phyloP scores from a whole-genome alignment of 2,888 invertebrate genomes.

The Celastrina argiolus region DNA sequence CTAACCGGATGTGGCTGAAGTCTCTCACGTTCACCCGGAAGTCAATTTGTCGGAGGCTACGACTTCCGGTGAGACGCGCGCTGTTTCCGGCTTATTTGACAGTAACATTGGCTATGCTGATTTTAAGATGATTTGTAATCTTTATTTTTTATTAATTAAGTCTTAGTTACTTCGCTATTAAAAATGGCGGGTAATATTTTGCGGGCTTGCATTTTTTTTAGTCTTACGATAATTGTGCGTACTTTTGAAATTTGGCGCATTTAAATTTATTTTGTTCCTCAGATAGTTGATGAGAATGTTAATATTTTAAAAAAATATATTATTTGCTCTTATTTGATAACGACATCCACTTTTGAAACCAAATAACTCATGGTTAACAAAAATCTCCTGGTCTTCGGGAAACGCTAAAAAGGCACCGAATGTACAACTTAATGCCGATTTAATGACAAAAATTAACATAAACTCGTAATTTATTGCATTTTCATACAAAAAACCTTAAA shows the following conservation, averaged over 20 bases:
- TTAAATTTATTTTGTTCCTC: too few species aligned
- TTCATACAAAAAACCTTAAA: slow-evolving; percentile 29
- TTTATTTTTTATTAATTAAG: too few species aligned
- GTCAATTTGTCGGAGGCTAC: slow-evolving; percentile 57
- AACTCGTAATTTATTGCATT: slow-evolving; percentile 32
- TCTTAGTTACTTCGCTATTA: too few species aligned
- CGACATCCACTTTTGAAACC: not conserved
- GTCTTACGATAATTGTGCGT: too few species aligned
- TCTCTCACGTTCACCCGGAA: slow-evolving; percentile 47
- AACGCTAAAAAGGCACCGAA: slow-evolving; percentile 12
- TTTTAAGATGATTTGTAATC: slow-evolving; percentile 1
- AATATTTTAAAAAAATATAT: too few species aligned
- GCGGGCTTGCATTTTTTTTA: too few species aligned
- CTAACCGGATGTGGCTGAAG: slow-evolving; percentile 1
- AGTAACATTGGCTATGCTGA: not conserved
- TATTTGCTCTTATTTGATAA: not conserved
- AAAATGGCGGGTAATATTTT: too few species aligned
- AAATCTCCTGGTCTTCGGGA: not conserved
- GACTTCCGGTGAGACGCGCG: slow-evolving; percentile 46
- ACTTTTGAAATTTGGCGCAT: too few species aligned
- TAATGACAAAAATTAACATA: slow-evolving; percentile 31
- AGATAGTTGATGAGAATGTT: too few species aligned
- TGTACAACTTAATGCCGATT: slow-evolving; percentile 26
- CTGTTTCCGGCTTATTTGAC: slow-evolving; percentile 2
- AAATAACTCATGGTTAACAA: not conserved